Evolutionary conservation across 1,140 invertebrate genomes (phyloP).

Genomic region (Pseudomyrmex flavicornis): DNA sequence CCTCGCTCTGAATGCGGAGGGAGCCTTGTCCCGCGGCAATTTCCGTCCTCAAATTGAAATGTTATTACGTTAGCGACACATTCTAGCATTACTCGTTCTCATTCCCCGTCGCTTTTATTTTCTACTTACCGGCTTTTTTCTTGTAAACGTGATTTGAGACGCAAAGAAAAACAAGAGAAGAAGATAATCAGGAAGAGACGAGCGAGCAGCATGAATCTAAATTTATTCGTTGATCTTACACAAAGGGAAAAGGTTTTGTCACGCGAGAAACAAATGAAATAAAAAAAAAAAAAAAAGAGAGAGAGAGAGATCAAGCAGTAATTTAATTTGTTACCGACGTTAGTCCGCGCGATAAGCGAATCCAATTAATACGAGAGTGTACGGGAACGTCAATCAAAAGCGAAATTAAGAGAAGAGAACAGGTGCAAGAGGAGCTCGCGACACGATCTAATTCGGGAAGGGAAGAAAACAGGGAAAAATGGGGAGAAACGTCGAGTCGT

Average conservation of each 20-base stretch:
- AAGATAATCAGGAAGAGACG: conserved; percentile 8
- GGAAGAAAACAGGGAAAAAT: conserved; percentile 49
- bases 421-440: conserved; percentile 38
- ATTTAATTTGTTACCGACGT: background rate
- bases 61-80: conserved; percentile 83
- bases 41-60: conserved; percentile 84
- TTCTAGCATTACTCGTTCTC: conserved; percentile 71
- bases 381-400: conserved; percentile 23
- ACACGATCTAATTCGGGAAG: conserved; percentile 50
- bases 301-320: background rate
- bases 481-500: conserved; percentile 65
- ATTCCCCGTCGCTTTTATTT: conserved; percentile 51
- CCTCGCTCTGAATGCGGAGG: conserved; percentile 65
- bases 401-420: conserved; percentile 30
- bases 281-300: background rate
- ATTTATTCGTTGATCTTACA: conserved; percentile 2
- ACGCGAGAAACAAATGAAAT: background rate
- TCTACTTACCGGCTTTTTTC: conserved; percentile 55
- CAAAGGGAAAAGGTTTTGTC: background rate
- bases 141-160: conserved; percentile 68
- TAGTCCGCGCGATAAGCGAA: background rate
- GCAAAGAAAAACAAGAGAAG: background rate
- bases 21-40: conserved; percentile 76
- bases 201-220: background rate
- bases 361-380: background rate